Percentiles rank a stretch among this genome's conserved stretches.
Evolutionary conservation across 2,888 invertebrate genomes (phyloP).

Genomic region (Antheraea assamensis): DNA sequence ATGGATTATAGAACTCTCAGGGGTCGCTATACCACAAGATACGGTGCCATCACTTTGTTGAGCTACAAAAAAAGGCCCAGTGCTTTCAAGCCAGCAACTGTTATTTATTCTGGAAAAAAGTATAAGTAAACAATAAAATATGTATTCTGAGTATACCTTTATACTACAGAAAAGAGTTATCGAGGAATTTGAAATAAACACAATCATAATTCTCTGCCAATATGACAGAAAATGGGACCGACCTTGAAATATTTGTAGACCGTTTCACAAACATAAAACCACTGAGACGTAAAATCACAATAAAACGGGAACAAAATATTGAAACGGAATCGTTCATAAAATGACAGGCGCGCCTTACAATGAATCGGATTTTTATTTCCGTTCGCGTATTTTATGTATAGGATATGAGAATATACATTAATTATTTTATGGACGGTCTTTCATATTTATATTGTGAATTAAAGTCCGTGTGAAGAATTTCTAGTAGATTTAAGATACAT

Average conservation of each 20-base stretch:
- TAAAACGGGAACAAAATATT: conserved; percentile 25
- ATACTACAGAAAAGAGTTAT: not conserved
- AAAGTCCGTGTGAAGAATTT: not conserved
- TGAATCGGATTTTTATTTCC: conserved; percentile 23
- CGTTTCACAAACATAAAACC: conserved; percentile 23
- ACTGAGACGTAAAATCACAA: conserved; percentile 24
- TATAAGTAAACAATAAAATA: no score
- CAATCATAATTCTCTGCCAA: not conserved
- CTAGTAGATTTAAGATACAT: no score
- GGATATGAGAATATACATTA: not conserved
- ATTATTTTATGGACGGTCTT: not conserved
- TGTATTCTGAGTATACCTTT: no score
- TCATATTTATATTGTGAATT: not conserved
- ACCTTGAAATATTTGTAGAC: conserved; percentile 18
- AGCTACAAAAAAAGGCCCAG: no score
- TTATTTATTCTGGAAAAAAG: no score
- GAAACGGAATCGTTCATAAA: conserved; percentile 31
- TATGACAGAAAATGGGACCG: not conserved
- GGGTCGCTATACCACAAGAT: no score
- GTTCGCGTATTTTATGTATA: conserved; percentile 8
- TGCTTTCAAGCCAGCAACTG: no score
- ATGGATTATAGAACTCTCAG: no score
- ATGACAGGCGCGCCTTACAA: conserved; percentile 26
- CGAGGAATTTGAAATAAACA: not conserved
- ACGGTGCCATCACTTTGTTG: no score